These are phyloP conservation scores for Tipula confusa DNA, from an alignment of 2,888 invertebrate species.

Conservation along the genomic window DNA sequence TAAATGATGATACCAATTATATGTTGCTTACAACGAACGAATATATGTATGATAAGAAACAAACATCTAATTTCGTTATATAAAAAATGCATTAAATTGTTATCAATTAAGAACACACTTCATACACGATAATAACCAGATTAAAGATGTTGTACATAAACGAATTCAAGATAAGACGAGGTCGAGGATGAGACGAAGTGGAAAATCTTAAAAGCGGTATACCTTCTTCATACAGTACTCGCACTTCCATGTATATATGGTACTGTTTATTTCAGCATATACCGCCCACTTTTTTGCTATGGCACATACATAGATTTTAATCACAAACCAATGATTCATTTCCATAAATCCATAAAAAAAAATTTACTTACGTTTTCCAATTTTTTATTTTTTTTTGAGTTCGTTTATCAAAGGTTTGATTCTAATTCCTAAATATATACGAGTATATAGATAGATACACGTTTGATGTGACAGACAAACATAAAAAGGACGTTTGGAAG, in stretches of 20 bases:
- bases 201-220: not conserved
- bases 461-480: slow-evolving; percentile 25
- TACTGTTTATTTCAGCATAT: not conserved
- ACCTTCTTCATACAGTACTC: not conserved
- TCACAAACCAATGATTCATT: slow-evolving; percentile 25
- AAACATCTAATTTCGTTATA: not conserved
- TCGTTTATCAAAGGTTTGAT: slow-evolving; percentile 25
- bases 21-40: not conserved
- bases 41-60: not conserved
- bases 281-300: not conserved
- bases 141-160: not conserved
- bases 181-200: not conserved
- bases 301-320: not conserved
- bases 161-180: not conserved
- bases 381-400: not conserved
- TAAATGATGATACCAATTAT: not conserved
- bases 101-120: not conserved
- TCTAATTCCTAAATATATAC: slow-evolving; percentile 25
- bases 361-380: slow-evolving; percentile 8
- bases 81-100: not conserved
- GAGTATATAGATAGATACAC: no score
- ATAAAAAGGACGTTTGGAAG: slow-evolving; percentile 20
- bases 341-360: slow-evolving; percentile 20
- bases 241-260: not conserved
- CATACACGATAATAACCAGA: not conserved